phyloP scores from a whole-genome alignment of 37 sponge, comb jelly and placozoan species.

The Amphimedon queenslandica region DNA sequence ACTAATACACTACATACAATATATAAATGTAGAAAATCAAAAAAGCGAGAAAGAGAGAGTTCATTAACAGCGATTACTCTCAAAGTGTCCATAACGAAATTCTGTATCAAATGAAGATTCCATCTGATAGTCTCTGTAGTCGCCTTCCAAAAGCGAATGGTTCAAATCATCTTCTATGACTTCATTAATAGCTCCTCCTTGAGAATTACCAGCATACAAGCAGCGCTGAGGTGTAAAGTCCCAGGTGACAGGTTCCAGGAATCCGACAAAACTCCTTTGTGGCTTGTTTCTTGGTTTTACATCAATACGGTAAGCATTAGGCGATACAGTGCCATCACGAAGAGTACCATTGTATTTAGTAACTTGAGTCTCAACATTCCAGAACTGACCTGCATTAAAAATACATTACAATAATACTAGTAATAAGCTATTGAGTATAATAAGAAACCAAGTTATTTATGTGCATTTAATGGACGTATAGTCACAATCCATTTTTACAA shows the following conservation, averaged over 20 bases:
- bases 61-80: neutral
- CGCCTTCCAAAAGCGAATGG: constrained; percentile 60
- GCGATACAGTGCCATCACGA: neutral
- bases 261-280: neutral
- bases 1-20: too few species aligned
- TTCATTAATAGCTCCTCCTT: constrained; percentile 47
- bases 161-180: constrained; percentile 17
- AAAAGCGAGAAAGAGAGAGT: too few species aligned
- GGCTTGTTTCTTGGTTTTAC: neutral
- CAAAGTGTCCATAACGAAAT: constrained; percentile 12
- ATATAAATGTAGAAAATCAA: too few species aligned
- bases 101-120: constrained; percentile 19
- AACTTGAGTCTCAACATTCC: constrained; percentile 6
- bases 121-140: constrained; percentile 41
- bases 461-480: neutral
- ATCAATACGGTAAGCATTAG: neutral
- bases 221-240: constrained; percentile 20
- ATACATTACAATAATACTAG: too few species aligned
- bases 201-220: constrained; percentile 47
- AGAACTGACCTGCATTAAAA: constrained; percentile 20
- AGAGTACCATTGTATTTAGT: constrained; percentile 5
- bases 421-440: too few species aligned
- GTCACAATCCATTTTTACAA: neutral
- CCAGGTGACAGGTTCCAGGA: constrained; percentile 17
- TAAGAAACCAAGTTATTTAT: neutral